Evolutionary conservation across 1,140 invertebrate species (phyloP), one percentile per base, ranked within the genome.

Genomic region (Drosophila santomea): DNA sequence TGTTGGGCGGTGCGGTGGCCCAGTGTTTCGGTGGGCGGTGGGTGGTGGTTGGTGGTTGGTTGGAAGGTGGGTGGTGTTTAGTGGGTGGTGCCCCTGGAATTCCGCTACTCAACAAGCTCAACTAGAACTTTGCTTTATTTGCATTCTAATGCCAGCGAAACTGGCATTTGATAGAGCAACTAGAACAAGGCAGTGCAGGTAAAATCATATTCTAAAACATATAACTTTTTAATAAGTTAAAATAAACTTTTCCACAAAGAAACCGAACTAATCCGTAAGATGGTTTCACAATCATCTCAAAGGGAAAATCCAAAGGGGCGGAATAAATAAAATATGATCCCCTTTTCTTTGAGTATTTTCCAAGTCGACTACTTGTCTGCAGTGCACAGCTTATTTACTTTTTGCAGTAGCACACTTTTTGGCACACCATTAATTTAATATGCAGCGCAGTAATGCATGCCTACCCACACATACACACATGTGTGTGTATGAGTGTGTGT

Each of bases 361-460:
- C 17, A 4, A 12, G 25, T 44, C 41, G 25, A 14, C 15, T 61
- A 23, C 25, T 36, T 6, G 5, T n/a, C 20, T 17, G 17, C 17
- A 17, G 12, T 0, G 11, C 15, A 43, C 39, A 39, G 32, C 41
- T 55, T 58, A 45, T 39, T 52, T 47, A 44, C 41, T 48, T 67
- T 64, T 63, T 73, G 57, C 62, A 56, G 60, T 71, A 68, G 82
- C 82, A 52, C 67, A 73, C 82, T 86, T 86, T 88, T 88, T 36
- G 71, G 74, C 83, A 64, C 80, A 62, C 80, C 71, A 86, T 83
- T 88, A 76, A 88, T 88, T 88, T 79, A 73, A 79, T 83, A 88
- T 86, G 69, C 75, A 74, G 78, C 58, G 44, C 56, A 72, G 71
- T 50, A 71, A 54, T 57, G 71, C 63, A 69, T 36, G 51, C 60